Conservation (phyloP, 2,888 invertebrate genomes). For the Tricholauxania praeusta region DNA sequence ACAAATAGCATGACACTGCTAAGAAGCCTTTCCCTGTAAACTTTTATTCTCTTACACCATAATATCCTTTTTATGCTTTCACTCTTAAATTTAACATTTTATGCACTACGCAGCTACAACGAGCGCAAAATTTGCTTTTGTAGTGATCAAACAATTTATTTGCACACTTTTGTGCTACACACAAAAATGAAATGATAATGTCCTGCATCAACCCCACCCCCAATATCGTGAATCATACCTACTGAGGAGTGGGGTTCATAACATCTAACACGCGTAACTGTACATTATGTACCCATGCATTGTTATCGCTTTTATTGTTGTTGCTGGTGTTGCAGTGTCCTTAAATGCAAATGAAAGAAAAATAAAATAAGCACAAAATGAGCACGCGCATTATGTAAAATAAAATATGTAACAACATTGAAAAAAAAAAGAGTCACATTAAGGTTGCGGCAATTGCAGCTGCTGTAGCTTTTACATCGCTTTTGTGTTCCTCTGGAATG, state of each 20-base stretch:
- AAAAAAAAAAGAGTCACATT: slow-evolving; percentile 26
- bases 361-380: slow-evolving; percentile 26
- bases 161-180: slow-evolving; percentile 15
- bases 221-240: too few species aligned
- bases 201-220: too few species aligned
- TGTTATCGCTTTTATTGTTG: slow-evolving; percentile 5
- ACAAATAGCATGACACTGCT: too few species aligned
- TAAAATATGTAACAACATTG: background rate
- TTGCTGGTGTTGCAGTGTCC: slow-evolving; percentile 26
- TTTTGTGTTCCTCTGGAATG: background rate
- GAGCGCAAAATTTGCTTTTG: slow-evolving; percentile 33
- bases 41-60: too few species aligned
- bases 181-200: too few species aligned
- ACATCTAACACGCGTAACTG: background rate
- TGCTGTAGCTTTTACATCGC: background rate
- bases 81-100: too few species aligned
- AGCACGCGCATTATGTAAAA: background rate
- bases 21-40: too few species aligned
- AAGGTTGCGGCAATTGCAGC: slow-evolving; percentile 19
- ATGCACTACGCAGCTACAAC: slow-evolving; percentile 12
- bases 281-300: background rate
- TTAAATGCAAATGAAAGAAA: slow-evolving; percentile 35
- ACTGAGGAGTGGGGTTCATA: too few species aligned
- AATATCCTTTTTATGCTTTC: too few species aligned
- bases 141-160: slow-evolving; percentile 39